Conservation (phyloP, 2,113 vertebrate genomes). For the Seriola aureovittata region DNA sequence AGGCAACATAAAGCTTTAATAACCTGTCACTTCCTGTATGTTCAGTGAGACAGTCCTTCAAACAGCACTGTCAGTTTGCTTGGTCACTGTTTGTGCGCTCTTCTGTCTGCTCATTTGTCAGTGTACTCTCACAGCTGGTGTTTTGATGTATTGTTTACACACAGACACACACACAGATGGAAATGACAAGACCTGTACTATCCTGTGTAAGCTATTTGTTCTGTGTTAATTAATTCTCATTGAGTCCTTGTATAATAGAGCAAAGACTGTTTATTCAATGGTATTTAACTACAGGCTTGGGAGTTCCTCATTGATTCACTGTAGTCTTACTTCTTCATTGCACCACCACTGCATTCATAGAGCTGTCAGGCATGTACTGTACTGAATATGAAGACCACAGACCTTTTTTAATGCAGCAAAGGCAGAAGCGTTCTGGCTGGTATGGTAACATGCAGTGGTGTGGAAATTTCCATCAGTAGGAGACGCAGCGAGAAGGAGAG, state of each 20-base stretch:
- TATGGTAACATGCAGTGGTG: constrained; percentile 29
- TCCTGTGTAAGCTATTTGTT: constrained; percentile 18
- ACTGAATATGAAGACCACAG: constrained; percentile 23
- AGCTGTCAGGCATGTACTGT: constrained; percentile 13
- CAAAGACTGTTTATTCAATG: constrained; percentile 12
- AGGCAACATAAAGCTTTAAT: not conserved
- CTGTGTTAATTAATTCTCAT: constrained; percentile 27
- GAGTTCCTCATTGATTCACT: constrained; percentile 32
- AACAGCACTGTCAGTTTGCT: constrained; percentile 19
- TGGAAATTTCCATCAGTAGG: constrained; percentile 52
- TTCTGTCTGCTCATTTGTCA: constrained; percentile 25
- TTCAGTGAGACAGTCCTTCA: not conserved
- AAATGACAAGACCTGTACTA: constrained; percentile 43
- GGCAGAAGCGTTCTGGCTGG: constrained; percentile 6
- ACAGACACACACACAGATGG: constrained; percentile 50
- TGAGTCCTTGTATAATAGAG: not conserved
- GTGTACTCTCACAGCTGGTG: constrained; percentile 48
- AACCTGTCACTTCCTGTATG: constrained; percentile 9
- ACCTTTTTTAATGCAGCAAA: constrained; percentile 28
- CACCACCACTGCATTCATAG: constrained; percentile 6
- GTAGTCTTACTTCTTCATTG: constrained; percentile 31
- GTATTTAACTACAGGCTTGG: constrained; percentile 7
- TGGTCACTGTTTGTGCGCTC: constrained; percentile 38
- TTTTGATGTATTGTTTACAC: constrained; percentile 60
- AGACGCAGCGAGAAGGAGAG: constrained; percentile 17